These are phyloP conservation scores for Diachasmimorpha longicaudata DNA, from an alignment of 1,140 invertebrate species.

Conservation along the genomic window DNA sequence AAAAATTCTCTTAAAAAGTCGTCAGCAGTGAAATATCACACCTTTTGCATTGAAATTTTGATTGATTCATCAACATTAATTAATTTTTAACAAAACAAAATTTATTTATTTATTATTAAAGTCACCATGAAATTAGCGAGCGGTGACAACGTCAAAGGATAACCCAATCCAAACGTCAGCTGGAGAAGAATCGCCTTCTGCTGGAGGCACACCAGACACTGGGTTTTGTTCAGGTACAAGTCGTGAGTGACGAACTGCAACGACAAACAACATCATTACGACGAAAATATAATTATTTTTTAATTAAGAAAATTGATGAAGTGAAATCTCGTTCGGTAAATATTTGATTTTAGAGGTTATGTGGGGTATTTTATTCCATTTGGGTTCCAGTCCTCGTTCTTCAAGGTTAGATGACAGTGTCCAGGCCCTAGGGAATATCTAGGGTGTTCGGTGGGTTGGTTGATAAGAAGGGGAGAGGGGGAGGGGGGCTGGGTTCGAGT, in stretches of 20 bases:
- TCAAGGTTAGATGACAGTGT: too few species aligned
- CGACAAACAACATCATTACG: neutral
- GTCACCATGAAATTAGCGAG: slow-evolving; percentile 60
- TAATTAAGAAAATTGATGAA: neutral
- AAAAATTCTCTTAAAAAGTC: too few species aligned
- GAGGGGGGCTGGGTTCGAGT: too few species aligned
- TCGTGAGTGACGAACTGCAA: slow-evolving; percentile 56
- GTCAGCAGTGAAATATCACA: too few species aligned
- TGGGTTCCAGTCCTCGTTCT: too few species aligned
- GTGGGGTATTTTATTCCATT: too few species aligned
- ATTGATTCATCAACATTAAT: slow-evolving; percentile 1
- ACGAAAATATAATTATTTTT: slow-evolving; percentile 3
- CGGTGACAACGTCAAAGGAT: slow-evolving; percentile 60
- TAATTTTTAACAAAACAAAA: slow-evolving; percentile 19
- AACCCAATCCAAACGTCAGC: slow-evolving; percentile 43
- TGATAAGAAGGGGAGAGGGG: too few species aligned
- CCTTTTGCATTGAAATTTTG: too few species aligned
- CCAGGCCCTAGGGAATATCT: too few species aligned
- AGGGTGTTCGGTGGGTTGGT: too few species aligned
- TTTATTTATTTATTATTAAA: neutral
- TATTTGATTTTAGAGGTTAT: too few species aligned
- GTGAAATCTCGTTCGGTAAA: too few species aligned
- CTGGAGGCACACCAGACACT: slow-evolving; percentile 63
- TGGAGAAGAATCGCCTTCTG: slow-evolving; percentile 52
- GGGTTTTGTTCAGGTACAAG: slow-evolving; percentile 52